phyloP scores from a whole-genome alignment of 2,113 vertebrate genomes.

The Rhabdornis inornatus region DNA sequence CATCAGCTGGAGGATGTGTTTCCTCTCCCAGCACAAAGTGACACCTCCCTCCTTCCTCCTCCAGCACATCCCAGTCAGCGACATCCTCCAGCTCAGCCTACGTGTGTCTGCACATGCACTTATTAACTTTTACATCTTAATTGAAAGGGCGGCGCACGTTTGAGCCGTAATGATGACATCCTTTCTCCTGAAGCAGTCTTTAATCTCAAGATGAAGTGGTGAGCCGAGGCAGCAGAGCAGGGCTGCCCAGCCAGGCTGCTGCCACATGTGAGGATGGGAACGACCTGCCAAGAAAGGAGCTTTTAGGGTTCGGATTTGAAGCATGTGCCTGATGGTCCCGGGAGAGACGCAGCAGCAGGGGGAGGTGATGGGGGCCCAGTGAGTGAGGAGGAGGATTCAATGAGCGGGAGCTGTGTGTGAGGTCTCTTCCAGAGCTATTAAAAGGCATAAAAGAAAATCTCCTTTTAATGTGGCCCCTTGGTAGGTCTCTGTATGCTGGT shows the following conservation, averaged over 20 bases:
- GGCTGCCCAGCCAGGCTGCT: neutral
- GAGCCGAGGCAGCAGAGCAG: neutral
- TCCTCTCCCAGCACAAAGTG: neutral
- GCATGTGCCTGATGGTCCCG: fast-evolving
- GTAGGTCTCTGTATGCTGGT: fast-evolving
- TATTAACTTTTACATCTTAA: neutral
- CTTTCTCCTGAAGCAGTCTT: neutral
- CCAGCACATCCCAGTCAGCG: neutral
- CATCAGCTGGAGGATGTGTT: neutral
- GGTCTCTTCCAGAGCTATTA: neutral
- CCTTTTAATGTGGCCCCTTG: neutral
- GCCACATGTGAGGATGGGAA: fast-evolving
- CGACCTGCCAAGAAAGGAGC: neutral
- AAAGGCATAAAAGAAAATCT: neutral
- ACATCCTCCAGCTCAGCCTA: neutral
- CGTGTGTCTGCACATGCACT: fast-evolving
- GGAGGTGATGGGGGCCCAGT: fast-evolving
- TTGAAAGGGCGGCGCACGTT: fast-evolving
- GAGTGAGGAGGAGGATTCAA: neutral
- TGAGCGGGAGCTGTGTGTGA: neutral
- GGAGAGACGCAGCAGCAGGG: fast-evolving
- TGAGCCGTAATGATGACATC: neutral
- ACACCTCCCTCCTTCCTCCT: neutral
- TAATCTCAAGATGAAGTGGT: neutral
- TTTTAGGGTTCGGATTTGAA: neutral